Conservation (phyloP, 2,797 vertebrate genomes). For the Zalophus californianus region DNA sequence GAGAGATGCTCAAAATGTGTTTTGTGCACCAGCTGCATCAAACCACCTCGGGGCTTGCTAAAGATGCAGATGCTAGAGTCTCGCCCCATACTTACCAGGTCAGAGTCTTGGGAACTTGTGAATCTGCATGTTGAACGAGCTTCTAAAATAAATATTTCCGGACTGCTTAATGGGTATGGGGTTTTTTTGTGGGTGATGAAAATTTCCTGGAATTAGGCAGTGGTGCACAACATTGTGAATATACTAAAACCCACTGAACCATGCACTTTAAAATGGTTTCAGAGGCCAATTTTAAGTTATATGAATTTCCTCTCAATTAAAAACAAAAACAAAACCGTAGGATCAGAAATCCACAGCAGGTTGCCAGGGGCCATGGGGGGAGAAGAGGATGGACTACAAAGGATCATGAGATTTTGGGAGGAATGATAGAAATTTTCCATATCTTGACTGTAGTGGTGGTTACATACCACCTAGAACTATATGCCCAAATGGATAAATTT, state of each 20-base stretch:
- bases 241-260: background rate
- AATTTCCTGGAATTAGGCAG: background rate
- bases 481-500: background rate
- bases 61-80: background rate
- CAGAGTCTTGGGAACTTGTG: background rate
- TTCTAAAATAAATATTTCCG: conserved; percentile 26
- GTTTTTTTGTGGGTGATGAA: background rate
- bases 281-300: background rate
- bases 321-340: background rate
- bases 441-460: background rate
- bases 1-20: background rate
- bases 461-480: background rate
- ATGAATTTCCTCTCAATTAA: background rate
- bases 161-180: background rate
- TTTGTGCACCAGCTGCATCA: background rate
- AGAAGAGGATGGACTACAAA: background rate
- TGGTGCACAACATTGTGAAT: background rate
- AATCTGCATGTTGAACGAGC: background rate
- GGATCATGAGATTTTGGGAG: background rate
- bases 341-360: background rate
- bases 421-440: background rate
- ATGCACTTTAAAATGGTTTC: background rate
- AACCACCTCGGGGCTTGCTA: background rate
- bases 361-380: background rate
- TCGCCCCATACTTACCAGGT: background rate